Evolutionary conservation across 2,888 invertebrate species (phyloP), one percentile per base, ranked within the genome.

Genomic region (Rhingia rostrata): DNA sequence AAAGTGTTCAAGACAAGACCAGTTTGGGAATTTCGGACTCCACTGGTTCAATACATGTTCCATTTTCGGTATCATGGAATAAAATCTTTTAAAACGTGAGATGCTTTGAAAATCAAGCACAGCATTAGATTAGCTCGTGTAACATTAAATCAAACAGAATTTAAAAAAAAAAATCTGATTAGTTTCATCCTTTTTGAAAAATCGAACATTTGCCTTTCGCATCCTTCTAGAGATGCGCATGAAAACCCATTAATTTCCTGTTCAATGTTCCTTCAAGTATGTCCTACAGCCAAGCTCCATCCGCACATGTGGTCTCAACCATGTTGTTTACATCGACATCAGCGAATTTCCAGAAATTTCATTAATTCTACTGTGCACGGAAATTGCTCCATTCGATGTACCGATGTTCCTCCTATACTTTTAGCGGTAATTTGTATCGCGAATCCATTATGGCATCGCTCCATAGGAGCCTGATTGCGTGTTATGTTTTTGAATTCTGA

Each of bases 351-450:
- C 49, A 67, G 54, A 66, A 78, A 66, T 82, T 77, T 77, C 72
- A 73, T 83, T 72, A 78, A 63, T 67, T 78, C 73, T 47, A 66
- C 61, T 64, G 58, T 35, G 66, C 61, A 53, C 61, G 66, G 78
- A 83, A 83, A 83, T 82, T 77, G 72, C 78, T 77, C 82, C 82
- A 78, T 78, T 77, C 82, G 78, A 78, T 78, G 73, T 72, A 61
- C 45, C 51, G 56, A 30, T 7, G 39, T 58, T 56, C 72, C 78
- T 61, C 54, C 35, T 66, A 22, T 22, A 61, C 82, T 67, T 67
- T 83, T 73, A 83, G 61, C 82, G 82, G 73, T 83, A 83, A 78
- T 83, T 83, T 78, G 73, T 83, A 78, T 67, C 73, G 56, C 56
- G 63, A 73, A 78, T 78, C 82, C 78, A 83, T 73, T 83, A 83